These are phyloP conservation scores for Darevskia mixta DNA, from an alignment of 2,797 vertebrate species.

Conservation along the genomic window DNA sequence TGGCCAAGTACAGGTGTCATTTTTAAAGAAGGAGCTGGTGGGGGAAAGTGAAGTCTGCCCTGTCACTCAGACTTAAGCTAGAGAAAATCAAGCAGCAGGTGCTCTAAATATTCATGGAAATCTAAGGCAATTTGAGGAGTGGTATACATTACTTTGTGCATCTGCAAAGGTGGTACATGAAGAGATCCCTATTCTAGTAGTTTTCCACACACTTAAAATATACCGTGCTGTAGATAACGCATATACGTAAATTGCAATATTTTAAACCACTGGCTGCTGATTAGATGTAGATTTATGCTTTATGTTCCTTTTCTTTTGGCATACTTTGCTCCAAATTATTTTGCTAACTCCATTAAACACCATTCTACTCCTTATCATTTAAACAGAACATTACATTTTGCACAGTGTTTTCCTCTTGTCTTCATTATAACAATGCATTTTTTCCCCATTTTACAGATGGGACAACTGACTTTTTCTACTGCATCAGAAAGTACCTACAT, in stretches of 20 bases:
- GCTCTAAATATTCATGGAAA: constrained; percentile 69
- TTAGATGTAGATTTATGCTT: neutral
- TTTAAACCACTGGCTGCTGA: constrained; percentile 2
- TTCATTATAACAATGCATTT: neutral
- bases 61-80: constrained; percentile 65
- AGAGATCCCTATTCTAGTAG: constrained; percentile 36
- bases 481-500: neutral
- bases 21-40: constrained; percentile 48
- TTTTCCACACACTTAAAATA: constrained; percentile 44
- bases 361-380: neutral
- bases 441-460: neutral
- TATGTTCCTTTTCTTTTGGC: constrained; percentile 16
- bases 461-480: neutral
- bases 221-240: neutral
- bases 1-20: constrained; percentile 51
- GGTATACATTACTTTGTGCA: constrained; percentile 52
- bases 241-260: constrained; percentile 23
- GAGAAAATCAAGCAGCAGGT: constrained; percentile 62
- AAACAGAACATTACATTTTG: neutral
- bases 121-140: constrained; percentile 51
- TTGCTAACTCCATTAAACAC: neutral
- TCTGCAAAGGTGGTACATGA: neutral
- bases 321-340: neutral
- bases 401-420: neutral
- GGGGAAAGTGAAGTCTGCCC: constrained; percentile 64